Conservation (phyloP, 2,113 vertebrate genomes). For the Podocnemis expansa region DNA sequence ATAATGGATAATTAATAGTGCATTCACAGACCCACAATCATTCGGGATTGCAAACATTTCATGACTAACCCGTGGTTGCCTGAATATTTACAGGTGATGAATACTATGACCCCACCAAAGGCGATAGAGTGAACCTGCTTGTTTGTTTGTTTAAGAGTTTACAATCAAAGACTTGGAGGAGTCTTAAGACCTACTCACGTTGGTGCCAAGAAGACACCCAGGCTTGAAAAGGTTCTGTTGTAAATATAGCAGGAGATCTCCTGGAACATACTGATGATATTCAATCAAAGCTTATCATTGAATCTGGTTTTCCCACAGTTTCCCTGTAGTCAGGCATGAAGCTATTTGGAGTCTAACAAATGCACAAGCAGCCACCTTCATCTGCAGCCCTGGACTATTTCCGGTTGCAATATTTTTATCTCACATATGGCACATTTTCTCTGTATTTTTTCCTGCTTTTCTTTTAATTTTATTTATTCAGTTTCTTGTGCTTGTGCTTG, state of each 20-base stretch:
- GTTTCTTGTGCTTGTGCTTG: neutral
- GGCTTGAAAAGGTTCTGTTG: neutral
- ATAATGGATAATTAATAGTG: neutral
- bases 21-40: neutral
- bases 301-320: neutral
- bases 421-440: accelerated
- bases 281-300: accelerated
- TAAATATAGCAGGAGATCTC: neutral
- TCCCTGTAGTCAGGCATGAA: accelerated
- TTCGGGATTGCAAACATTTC: neutral
- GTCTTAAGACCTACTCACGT: neutral
- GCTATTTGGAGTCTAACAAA: accelerated
- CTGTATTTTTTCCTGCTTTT: neutral
- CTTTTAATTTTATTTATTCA: neutral
- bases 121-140: accelerated
- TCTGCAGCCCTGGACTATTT: neutral
- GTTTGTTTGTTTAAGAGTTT: neutral
- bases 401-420: accelerated
- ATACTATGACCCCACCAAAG: neutral
- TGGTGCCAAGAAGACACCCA: neutral
- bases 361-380: neutral
- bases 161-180: accelerated
- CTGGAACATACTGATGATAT: neutral
- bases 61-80: neutral
- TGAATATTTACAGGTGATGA: neutral